These are phyloP conservation scores for Leptonema lineaticorne DNA, from an alignment of 1,140 invertebrate species.

Conservation along the genomic window DNA sequence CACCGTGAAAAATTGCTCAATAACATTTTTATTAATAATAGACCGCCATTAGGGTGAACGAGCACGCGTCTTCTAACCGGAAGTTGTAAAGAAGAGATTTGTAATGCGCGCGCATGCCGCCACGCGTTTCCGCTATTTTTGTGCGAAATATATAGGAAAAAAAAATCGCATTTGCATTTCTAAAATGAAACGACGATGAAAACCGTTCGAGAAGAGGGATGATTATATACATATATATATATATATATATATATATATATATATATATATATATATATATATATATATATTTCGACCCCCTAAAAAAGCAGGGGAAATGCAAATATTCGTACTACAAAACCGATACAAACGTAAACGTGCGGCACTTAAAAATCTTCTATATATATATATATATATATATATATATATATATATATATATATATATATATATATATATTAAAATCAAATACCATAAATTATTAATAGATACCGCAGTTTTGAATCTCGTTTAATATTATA, in stretches of 20 bases:
- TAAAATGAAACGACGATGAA: conserved; percentile 5
- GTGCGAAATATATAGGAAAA: not conserved
- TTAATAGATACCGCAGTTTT: too few species aligned
- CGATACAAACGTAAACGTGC: not conserved
- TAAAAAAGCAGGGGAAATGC: not conserved
- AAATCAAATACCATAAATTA: too few species aligned
- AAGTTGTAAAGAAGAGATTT: conserved; percentile 42
- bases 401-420: not conserved
- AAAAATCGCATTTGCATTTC: conserved; percentile 23
- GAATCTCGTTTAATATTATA: too few species aligned
- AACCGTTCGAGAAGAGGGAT: conserved; percentile 13
- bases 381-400: not conserved
- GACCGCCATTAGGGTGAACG: conserved; percentile 32
- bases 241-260: not conserved
- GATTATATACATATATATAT: not conserved
- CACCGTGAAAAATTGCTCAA: not conserved
- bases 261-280: not conserved
- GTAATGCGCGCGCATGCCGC: conserved; percentile 33
- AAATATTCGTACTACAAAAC: not conserved
- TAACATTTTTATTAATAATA: not conserved
- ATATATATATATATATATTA: not conserved
- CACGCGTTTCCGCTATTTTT: not conserved
- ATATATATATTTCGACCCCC: not conserved
- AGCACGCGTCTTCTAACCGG: conserved; percentile 15
- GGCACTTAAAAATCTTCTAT: not conserved